Conservation (phyloP, 2,113 vertebrate genomes). For the Rattus norvegicus region DNA sequence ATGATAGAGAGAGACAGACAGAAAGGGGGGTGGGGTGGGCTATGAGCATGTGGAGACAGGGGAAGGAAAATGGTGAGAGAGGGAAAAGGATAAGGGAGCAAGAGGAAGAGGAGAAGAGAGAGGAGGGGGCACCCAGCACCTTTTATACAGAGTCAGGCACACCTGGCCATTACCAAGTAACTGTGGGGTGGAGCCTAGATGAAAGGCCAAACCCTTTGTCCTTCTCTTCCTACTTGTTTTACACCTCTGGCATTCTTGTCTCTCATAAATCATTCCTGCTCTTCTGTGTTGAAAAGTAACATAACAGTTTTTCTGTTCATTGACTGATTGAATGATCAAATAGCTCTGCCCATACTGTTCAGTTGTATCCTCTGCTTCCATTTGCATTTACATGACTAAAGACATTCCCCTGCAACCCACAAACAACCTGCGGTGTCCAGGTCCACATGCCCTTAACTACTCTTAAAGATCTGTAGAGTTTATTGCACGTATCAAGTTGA, state of each 20-base stretch:
- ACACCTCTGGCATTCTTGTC: neutral
- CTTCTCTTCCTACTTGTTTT: neutral
- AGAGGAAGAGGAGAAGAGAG: too few species aligned
- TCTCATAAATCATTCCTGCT: neutral
- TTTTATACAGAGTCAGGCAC: too few species aligned
- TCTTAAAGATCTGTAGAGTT: neutral
- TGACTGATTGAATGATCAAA: neutral
- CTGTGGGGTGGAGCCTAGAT: too few species aligned
- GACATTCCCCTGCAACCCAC: neutral
- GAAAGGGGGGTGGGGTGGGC: too few species aligned
- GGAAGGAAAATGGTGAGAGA: too few species aligned
- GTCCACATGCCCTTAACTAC: neutral
- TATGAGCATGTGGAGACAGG: too few species aligned
- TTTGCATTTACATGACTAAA: neutral
- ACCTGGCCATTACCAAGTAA: too few species aligned
- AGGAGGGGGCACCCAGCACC: too few species aligned
- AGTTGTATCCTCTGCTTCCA: neutral
- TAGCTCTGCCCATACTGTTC: neutral
- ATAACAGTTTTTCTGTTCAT: neutral
- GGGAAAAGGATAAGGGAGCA: too few species aligned
- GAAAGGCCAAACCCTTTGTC: neutral
- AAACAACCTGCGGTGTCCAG: fast-evolving
- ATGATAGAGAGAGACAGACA: too few species aligned
- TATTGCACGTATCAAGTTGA: neutral
- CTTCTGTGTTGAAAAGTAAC: neutral